Evolutionary conservation across 2,797 vertebrate species (phyloP), one percentile per base, ranked within the genome.

Genomic region (Etheostoma perlongum): DNA sequence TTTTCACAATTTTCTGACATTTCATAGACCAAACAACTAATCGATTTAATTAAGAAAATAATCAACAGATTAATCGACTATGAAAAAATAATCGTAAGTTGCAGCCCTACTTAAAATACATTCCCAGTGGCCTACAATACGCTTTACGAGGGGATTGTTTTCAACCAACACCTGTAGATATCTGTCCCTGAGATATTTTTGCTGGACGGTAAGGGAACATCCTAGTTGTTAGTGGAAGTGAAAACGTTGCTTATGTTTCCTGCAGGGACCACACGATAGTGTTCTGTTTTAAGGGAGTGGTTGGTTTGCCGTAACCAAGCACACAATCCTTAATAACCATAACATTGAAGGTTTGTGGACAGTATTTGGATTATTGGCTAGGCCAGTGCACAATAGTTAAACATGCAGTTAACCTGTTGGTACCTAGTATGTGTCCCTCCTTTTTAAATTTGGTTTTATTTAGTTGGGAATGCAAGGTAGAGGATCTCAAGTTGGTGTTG

Each of bases 361-460:
- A 23, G 57, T 55, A 47, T 74, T 18, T 25, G 23, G 15, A 47
- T 76, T 59, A 14, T 3, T 47, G 5, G 4, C 3, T 3, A 51
- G 7, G 4, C 3, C 10, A 30, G 19, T 23, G 8, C 58, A 4
- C 10, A 40, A 15, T 10, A 60, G 46, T 44, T 40, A 0, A 60
- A 23, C 23, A 69, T 47, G n/a, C 6, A n/a, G 66, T 40, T 4
- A 54, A 66, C 23, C 9, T 21, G n/a, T 42, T 51, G 18, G 18
- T 23, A 46, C 14, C 23, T 47, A 18, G 7, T 65, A 3, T 62
- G 4, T 61, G 13, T 49, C 48, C 19, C 47, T 65, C 33, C 44
- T 36, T 33, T 21, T 60, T 60, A 14, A n/a, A 70, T 69, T 58
- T 40, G 23, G 2, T 36, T 68, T 61, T 65, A 59, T 55, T 52